Evolutionary conservation across 1,140 invertebrate genomes (phyloP), one percentile per base, ranked within the genome.

Genomic region (Helicoverpa armigera): DNA sequence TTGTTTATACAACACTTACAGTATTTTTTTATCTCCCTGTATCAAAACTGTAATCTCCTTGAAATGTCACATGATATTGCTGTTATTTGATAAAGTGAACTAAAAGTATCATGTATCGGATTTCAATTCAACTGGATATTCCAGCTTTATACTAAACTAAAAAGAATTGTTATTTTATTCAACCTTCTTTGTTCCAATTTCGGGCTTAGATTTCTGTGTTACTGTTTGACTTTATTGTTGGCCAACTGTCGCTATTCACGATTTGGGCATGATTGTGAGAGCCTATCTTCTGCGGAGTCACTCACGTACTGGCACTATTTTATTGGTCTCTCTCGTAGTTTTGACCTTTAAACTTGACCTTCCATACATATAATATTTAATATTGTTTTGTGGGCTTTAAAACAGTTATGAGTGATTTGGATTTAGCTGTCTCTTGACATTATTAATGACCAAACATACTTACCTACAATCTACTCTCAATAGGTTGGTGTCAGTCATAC

Each of bases 61-160:
- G 83, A 84, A 81, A 74, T 70, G 85, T 84, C 85, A 86, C 65
- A 81, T 61, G 83, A 83, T 81, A 84, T 31, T 73, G 50, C 79
- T 82, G 81, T 80, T 79, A 81, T 86, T 84, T 69, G 80, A 84
- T 82, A 86, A 84, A 86, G 58, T 61, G 78, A 82, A 82, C 83
- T 81, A 54, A 75, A 79, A 78, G 77, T 83, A 83, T 83, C 75
- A 29, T 53, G 74, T 85, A 81, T 79, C 65, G 72, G 56, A 67
- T 82, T 82, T 61, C 72, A 51, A 58, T 82, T 60, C 51, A 65
- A 63, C 73, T 67, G 61, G n/a, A 63, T 43, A 78, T 54, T 54
- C 48, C 58, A 54, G 60, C 75, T 65, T 54, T 67, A 54, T 78
- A 48, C 67, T 65, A 67, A 67, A 48, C 67, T 65, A 67, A 67